phyloP scores from a whole-genome alignment of 1,140 invertebrate genomes.

The Gonatopus flavifemur region DNA sequence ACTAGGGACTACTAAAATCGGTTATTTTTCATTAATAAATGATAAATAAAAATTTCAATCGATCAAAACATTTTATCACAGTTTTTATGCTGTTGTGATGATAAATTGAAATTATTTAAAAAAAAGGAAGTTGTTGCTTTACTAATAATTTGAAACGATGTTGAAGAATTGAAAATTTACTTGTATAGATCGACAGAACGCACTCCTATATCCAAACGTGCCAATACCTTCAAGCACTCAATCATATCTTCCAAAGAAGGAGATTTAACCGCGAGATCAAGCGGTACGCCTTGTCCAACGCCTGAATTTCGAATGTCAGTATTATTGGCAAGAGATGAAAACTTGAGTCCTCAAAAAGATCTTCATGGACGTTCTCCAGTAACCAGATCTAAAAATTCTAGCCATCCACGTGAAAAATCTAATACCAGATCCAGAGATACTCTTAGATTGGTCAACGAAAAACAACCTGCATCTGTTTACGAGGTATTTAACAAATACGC shows the following conservation, averaged over 20 bases:
- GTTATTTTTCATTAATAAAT: too few relatives aligned
- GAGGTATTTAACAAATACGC: conserved; percentile 47
- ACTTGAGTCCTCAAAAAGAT: conserved; percentile 51
- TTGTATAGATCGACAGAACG: conserved; percentile 47
- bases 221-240: too few relatives aligned
- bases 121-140: neutral
- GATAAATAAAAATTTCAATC: too few relatives aligned
- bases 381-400: conserved; percentile 45
- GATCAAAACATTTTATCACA: too few relatives aligned
- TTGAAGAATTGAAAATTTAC: neutral
- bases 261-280: conserved; percentile 45
- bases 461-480: conserved; percentile 54
- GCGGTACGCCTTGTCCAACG: conserved; percentile 46
- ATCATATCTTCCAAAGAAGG: conserved; percentile 43
- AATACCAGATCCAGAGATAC: conserved; percentile 54
- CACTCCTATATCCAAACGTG: conserved; percentile 46
- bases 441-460: conserved; percentile 63
- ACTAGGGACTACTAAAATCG: too few relatives aligned
- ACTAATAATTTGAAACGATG: neutral
- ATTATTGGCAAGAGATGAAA: conserved; percentile 67
- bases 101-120: neutral
- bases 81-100: neutral
- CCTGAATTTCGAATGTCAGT: conserved; percentile 72
- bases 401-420: conserved; percentile 51
- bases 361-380: conserved; percentile 48